Conservation (phyloP, 2,888 invertebrate genomes). For the Plebejus anna region DNA sequence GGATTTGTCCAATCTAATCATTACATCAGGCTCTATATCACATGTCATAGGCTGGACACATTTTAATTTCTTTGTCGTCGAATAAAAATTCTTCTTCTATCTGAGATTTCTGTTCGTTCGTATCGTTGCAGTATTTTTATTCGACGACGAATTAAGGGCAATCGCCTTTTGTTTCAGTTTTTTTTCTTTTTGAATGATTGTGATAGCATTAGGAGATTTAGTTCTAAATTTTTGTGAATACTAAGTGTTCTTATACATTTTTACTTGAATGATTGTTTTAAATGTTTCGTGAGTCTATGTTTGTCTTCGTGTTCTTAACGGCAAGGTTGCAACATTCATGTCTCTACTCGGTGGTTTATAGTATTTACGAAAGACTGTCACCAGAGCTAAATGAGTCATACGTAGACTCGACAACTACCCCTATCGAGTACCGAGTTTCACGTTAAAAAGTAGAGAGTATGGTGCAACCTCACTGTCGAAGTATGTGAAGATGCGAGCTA, state of each 20-base stretch:
- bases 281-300: slow-evolving; percentile 59
- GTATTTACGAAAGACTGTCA: not conserved
- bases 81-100: slow-evolving; percentile 38
- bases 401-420: not conserved
- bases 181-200: slow-evolving; percentile 65
- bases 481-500: slow-evolving; percentile 56
- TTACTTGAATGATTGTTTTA: slow-evolving; percentile 63
- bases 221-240: slow-evolving; percentile 60
- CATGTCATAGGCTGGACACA: slow-evolving; percentile 52
- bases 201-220: slow-evolving; percentile 60
- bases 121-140: slow-evolving; percentile 34
- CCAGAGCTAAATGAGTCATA: not conserved
- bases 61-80: slow-evolving; percentile 50
- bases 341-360: not conserved
- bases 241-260: slow-evolving; percentile 61
- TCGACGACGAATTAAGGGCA: slow-evolving; percentile 52
- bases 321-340: slow-evolving; percentile 54
- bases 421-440: not conserved
- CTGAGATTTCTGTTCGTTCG: not conserved
- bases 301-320: slow-evolving; percentile 49
- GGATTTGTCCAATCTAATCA: slow-evolving; percentile 49
- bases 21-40: slow-evolving; percentile 46
- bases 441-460: slow-evolving; percentile 38
- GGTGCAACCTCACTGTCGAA: slow-evolving; percentile 61
- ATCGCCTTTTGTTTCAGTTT: slow-evolving; percentile 58